Evolutionary conservation across 2,113 vertebrate genomes (phyloP).

Genomic region (Chaenogobius annularis): DNA sequence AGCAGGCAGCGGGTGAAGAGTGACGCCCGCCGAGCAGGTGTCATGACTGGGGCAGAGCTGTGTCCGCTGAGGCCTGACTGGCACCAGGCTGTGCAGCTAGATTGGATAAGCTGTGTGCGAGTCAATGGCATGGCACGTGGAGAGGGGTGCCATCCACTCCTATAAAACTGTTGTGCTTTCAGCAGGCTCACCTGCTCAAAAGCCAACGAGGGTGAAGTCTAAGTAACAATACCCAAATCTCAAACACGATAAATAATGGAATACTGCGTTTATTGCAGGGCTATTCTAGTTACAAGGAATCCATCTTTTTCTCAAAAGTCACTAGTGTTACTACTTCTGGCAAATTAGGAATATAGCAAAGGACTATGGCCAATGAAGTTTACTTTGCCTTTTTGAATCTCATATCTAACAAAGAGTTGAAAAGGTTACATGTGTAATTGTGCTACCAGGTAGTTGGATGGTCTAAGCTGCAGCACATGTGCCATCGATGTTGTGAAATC

Average conservation of each 20-base stretch:
- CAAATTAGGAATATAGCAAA: no score
- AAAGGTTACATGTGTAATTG: background rate
- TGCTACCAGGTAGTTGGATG: background rate
- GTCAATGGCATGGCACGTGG: slow-evolving; percentile 32
- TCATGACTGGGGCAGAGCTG: slow-evolving; percentile 21
- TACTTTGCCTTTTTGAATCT: no score
- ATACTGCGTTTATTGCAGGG: no score
- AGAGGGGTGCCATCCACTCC: slow-evolving; percentile 47
- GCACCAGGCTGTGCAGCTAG: slow-evolving; percentile 49
- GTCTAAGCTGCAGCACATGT: background rate
- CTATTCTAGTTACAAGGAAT: no score
- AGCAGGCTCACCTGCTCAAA: slow-evolving; percentile 37
- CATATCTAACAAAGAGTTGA: no score
- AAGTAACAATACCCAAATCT: no score
- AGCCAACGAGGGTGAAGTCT: slow-evolving; percentile 21
- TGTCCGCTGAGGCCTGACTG: slow-evolving; percentile 36
- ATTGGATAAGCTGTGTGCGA: slow-evolving; percentile 53
- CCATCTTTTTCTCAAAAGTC: no score
- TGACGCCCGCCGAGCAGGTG: slow-evolving; percentile 68
- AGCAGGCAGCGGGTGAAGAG: slow-evolving; percentile 63
- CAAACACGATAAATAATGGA: no score
- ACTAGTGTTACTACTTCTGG: no score
- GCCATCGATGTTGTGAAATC: background rate
- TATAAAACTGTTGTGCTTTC: slow-evolving; percentile 32
- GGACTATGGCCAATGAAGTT: no score